Base-by-base conservation (phyloP, 2,888 invertebrate genomes). In the Drosophila formosana region DNA sequence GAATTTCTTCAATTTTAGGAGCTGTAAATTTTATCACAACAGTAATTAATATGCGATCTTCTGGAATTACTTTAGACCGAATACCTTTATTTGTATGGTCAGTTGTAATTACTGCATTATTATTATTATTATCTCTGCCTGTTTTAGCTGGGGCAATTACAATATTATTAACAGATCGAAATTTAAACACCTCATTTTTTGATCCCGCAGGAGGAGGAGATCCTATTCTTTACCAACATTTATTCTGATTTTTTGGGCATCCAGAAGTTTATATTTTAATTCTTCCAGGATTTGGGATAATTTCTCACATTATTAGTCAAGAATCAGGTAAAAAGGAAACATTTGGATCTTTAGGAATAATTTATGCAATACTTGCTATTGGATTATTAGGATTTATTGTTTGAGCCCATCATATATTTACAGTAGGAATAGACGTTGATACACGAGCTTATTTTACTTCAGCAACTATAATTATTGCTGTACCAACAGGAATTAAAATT, bases 241-340 rank as follows among this genome's bases (percentile, higher is more conserved):
- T 96, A 94, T 96, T 97, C 93, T 97, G 96, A 95, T 97, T 97
- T 93, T 97, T 97, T 94, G 96, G 96, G 0, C 96, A 97, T 62
- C 96, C 96, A 9, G 96, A 97, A 95, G 96, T 97, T 72, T 97
- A 97, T 93, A 96, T 96, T 95, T 68, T 66, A 67, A 75, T 74
- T 68, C 56, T 73, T 57, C 72, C 72, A 0, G 73, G 64, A 50
- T 74, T 74, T n/a, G 73, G 72, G 3, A 72, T 65, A 70, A 72
- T 72, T 47, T 72, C 66, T 43, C 72, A 65, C 49, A 72, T 66
- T 71, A 66, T 72, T 71, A 88, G 94, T 0, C 95, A 95, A 94
- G 95, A 96, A 94, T 95, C 95, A 90, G 95, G 95, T 6, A 96
- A 96, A 94, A 95, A 95, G 83, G 94, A 95, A 94, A 94, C 95